Evolutionary conservation across 2,888 invertebrate genomes (phyloP), one percentile per base, ranked within the genome.

Genomic region (Leuctra nigra): DNA sequence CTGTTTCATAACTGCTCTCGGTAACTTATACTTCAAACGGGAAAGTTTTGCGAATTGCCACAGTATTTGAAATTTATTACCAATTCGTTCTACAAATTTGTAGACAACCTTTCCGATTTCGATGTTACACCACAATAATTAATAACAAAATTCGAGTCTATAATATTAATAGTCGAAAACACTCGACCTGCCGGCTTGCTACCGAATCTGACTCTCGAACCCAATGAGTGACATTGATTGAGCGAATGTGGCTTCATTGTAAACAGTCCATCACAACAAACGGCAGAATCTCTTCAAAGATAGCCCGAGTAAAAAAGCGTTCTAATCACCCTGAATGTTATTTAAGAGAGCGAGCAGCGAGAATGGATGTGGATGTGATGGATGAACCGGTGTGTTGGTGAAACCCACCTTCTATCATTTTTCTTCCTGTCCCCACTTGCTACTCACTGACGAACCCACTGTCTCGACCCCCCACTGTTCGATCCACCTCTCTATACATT

Each of bases 341-440:
- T 20, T 44, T 2, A 20, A 44, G 9, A 41, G 44, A 9, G 23
- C 20, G 23, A 6, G 23, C 18, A 41, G 44, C 2, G 23, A 44
- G 23, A 6, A 44, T 58, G n/a, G n/a, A n/a, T n/a, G n/a, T n/a
- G n/a, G n/a, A n/a, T n/a, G n/a, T n/a, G 58, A 58, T 58, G 55
- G 58, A 58, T 55, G 35, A 50, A 54, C 46, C 18, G 33, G 55
- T 47, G 20, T 53, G 13, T 44, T 3, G 18, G n/a, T 22, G 54
- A 9, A 9, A 46, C 38, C 39, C 24, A 52, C 24, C 24, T 23
- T 55, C 44, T 29, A 55, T 55, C 55, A 58, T 58, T 55, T 46
- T 55, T 58, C 58, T 55, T 55, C 55, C 58, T 58, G 58, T 58
- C 58, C 41, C 58, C 58, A 58, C 53, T 23, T n/a, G 22, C 23